Base-by-base conservation (phyloP, 2,888 invertebrate genomes). In the Corbicula japonica region DNA sequence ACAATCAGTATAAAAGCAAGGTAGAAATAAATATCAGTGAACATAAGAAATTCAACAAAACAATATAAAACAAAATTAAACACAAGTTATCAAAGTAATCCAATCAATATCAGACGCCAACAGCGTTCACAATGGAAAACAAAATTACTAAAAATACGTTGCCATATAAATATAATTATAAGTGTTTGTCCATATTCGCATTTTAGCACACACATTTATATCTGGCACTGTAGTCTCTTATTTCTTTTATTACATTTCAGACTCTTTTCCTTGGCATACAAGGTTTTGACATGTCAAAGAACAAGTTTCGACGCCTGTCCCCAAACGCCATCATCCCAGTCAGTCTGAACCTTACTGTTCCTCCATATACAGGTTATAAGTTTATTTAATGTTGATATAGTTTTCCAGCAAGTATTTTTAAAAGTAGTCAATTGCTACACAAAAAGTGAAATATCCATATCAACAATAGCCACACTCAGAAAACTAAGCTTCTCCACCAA, bases 251-350 rank as follows among this genome's bases (percentile, higher is more conserved):
- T 10, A 48, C 2, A 23, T 21, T 66, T 0, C 21, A 66, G 66
- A 44, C 41, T 1, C 54, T 66, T 54, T 54, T 66, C 54, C 26
- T 54, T 30, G 54, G 38, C 12, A 52, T 54, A 28, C 52, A 66
- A 28, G 66, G 66, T 1, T 41, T 54, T 41, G 66, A 66, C 30
- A 52, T 38, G 5, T 4, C 54, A 6, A 32, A 32, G 8, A 34
- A 66, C 18, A 6, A 30, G 15, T 66, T 41, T 34, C 30, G 52
- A 28, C 66, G 54, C 30, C 2, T 66, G 23, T 35, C 35, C 15
- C 8, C 26, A 5, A 46, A 6, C 2, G 30, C 18, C 30, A 54
- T 66, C 8, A 66, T 23, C 6, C 66, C 66, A 0, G 54, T 54
- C 12, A 35, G 41, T 6, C 8, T 66, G 35, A 41, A 15, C 8